Conservation (phyloP, 2,888 invertebrate species). For the Lepidochrysops patricia region DNA sequence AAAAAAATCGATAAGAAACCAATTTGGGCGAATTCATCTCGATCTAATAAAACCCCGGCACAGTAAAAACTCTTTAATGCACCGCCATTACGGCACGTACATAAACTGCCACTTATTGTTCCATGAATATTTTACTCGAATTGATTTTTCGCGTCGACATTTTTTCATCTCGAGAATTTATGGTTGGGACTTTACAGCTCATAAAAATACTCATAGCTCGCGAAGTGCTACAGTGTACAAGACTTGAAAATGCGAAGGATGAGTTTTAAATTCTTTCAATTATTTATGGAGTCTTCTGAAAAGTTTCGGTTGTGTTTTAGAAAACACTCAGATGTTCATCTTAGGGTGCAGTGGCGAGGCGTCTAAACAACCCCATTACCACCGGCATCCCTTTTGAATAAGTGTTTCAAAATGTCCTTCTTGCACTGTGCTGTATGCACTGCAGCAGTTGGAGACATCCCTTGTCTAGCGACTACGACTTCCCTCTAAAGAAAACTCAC, state of each 20-base stretch:
- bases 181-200: not conserved
- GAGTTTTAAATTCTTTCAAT: not conserved
- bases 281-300: not conserved
- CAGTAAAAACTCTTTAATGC: conserved; percentile 35
- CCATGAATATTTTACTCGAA: conserved; percentile 40
- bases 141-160: conserved; percentile 22
- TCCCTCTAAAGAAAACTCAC: no score
- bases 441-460: no score
- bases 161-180: conserved; percentile 11
- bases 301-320: not conserved
- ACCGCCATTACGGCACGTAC: conserved; percentile 40
- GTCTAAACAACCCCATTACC: no score
- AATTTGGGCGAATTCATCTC: conserved; percentile 5
- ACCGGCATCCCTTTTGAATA: no score
- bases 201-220: conserved; percentile 6
- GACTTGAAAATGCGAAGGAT: not conserved
- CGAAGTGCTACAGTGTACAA: not conserved
- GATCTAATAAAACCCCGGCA: conserved; percentile 17
- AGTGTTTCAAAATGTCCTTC: no score
- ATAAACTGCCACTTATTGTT: conserved; percentile 42
- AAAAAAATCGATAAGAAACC: conserved; percentile 7
- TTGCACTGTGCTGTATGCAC: no score
- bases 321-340: no score
- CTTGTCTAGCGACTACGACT: no score
- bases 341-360: no score